These are phyloP conservation scores for Todiramphus chloris DNA, from an alignment of 2,113 vertebrate genomes.

Conservation along the genomic window DNA sequence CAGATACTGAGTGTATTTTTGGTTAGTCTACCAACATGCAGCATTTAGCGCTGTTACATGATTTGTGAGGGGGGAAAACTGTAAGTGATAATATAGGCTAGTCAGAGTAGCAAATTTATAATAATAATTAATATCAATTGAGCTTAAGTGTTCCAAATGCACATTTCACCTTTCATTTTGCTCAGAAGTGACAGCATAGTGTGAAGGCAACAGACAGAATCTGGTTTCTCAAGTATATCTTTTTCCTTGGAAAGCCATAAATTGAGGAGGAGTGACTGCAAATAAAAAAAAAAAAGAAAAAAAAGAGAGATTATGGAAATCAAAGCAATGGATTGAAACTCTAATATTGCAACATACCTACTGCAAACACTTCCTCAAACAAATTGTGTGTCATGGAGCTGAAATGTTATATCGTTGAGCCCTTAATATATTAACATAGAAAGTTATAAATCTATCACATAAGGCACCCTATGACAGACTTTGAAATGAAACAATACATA, in stretches of 20 bases:
- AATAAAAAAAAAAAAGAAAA: background rate
- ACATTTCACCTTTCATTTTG: constrained; percentile 87
- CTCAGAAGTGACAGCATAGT: constrained; percentile 84
- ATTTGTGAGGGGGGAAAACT: background rate
- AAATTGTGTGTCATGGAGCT: background rate
- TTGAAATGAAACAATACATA: background rate
- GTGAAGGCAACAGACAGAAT: constrained; percentile 82
- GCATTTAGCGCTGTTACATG: background rate
- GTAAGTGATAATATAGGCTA: background rate
- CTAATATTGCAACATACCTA: background rate
- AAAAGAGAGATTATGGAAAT: background rate
- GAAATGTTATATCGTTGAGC: background rate
- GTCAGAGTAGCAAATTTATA: background rate
- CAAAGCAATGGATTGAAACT: background rate
- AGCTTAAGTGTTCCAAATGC: background rate
- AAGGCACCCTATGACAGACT: background rate
- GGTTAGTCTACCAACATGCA: background rate
- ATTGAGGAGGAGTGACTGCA: constrained; percentile 87
- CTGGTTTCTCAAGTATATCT: constrained; percentile 82
- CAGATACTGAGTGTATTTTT: background rate
- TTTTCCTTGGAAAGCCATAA: constrained; percentile 94
- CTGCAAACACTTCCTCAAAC: background rate
- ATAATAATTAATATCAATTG: background rate
- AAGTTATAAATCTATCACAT: background rate
- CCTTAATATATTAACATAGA: background rate